Conservation (phyloP, 2,113 vertebrate genomes). For the Uria lomvia region DNA sequence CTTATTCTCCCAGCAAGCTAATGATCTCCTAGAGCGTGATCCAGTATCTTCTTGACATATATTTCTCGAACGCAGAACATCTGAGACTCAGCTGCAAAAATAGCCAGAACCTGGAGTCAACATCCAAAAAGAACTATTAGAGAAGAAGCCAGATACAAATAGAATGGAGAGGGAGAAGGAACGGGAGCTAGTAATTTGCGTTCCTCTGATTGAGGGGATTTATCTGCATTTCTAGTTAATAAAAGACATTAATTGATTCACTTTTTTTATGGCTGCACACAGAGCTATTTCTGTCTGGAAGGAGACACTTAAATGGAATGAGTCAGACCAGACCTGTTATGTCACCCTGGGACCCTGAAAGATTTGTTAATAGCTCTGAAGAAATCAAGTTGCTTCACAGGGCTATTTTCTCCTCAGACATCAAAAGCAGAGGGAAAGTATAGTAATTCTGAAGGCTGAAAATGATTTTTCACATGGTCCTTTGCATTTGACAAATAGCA, state of each 20-base stretch:
- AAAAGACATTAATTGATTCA: constrained; percentile 57
- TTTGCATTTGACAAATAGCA: constrained; percentile 36
- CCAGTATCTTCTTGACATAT: neutral
- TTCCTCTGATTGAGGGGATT: neutral
- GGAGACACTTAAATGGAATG: constrained; percentile 44
- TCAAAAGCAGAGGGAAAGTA: constrained; percentile 31
- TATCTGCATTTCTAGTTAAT: constrained; percentile 51
- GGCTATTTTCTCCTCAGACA: constrained; percentile 44
- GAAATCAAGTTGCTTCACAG: constrained; percentile 18
- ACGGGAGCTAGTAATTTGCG: neutral
- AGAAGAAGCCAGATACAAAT: neutral
- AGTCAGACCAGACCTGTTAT: constrained; percentile 56
- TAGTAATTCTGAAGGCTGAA: constrained; percentile 6
- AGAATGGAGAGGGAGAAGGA: neutral
- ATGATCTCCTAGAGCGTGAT: neutral
- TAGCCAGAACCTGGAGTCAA: neutral
- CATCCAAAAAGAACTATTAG: neutral
- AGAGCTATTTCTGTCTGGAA: constrained; percentile 55
- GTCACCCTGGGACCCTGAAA: constrained; percentile 56
- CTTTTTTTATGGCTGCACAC: constrained; percentile 1
- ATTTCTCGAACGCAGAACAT: neutral
- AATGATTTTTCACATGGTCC: neutral
- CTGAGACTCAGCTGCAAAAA: neutral
- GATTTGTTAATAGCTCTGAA: constrained; percentile 47
- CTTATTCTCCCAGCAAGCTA: neutral